Evolutionary conservation across 2,113 vertebrate genomes (phyloP).

Genomic region (Salvelinus alpinus): DNA sequence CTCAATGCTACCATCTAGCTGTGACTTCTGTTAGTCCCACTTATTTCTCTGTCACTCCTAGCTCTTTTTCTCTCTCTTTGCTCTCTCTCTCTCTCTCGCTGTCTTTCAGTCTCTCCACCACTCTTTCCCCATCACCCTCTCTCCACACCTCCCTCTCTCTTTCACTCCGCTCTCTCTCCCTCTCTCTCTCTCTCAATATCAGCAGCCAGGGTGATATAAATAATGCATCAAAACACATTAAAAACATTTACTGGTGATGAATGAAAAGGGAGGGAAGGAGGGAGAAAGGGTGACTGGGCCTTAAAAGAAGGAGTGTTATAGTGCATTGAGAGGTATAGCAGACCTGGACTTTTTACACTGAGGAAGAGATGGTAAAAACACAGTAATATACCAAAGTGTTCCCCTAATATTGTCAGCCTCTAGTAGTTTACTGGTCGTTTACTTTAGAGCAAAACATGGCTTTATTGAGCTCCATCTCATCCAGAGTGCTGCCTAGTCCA

Average conservation of each 20-base stretch:
- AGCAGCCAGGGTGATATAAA: constrained; percentile 73
- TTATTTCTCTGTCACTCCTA: constrained; percentile 7
- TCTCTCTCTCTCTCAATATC: constrained; percentile 58
- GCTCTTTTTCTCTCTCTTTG: neutral
- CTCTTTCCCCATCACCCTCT: neutral
- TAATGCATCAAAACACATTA: constrained; percentile 77
- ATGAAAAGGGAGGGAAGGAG: constrained; percentile 19
- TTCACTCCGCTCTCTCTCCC: neutral
- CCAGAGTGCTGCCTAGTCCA: neutral
- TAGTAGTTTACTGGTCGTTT: neutral
- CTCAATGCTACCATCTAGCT: constrained; percentile 77
- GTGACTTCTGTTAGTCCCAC: constrained; percentile 19
- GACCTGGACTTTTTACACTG: neutral
- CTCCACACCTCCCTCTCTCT: neutral
- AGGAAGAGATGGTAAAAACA: neutral
- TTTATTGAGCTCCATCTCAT: neutral
- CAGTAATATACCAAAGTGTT: neutral
- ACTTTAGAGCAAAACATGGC: neutral
- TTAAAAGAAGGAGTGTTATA: neutral
- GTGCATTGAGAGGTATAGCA: neutral
- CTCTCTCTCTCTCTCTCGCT: constrained; percentile 6
- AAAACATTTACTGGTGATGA: constrained; percentile 71
- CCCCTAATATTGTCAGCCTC: neutral
- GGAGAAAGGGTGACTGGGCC: neutral
- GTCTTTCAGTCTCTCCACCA: neutral